A percentile compares a stretch with the other conserved stretches of the same genome.
These are phyloP conservation scores for Argynnis bischoffii DNA, from an alignment of 2,888 invertebrate genomes.

Conservation along the genomic window DNA sequence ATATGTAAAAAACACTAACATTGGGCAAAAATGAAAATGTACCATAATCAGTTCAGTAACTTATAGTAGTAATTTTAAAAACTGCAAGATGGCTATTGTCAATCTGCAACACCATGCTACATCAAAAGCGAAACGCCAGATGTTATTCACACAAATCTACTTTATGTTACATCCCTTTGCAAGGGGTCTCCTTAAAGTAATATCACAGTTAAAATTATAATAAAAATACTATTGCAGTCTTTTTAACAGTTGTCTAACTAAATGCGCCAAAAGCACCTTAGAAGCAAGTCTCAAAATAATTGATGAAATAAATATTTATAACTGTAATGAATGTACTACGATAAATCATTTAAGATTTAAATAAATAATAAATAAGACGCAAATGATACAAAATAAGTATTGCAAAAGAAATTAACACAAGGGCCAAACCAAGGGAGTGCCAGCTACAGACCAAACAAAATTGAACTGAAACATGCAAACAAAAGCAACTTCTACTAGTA, in stretches of 20 bases:
- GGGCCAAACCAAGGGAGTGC: slow-evolving; percentile 81
- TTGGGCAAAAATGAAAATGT: neutral
- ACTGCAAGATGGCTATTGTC: slow-evolving; percentile 9
- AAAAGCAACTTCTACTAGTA: slow-evolving; percentile 66
- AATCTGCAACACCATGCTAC: slow-evolving; percentile 25
- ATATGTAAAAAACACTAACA: slow-evolving; percentile 16
- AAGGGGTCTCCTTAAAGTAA: slow-evolving; percentile 47
- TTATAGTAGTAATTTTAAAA: neutral
- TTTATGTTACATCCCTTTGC: slow-evolving; percentile 12
- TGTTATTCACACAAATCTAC: slow-evolving; percentile 25
- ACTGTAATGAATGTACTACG: slow-evolving; percentile 23
- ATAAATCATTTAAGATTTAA: slow-evolving; percentile 13
- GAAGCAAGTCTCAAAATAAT: slow-evolving; percentile 41
- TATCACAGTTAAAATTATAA: slow-evolving; percentile 74
- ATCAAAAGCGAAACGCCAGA: slow-evolving; percentile 6
- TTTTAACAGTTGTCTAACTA: slow-evolving; percentile 49
- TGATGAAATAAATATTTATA: slow-evolving; percentile 52
- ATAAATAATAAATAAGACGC: slow-evolving; percentile 1
- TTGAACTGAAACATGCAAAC: slow-evolving; percentile 68
- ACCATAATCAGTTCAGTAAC: slow-evolving; percentile 10
- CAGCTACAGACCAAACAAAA: slow-evolving; percentile 75
- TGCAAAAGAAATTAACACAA: slow-evolving; percentile 58
- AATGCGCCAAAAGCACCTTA: slow-evolving; percentile 50
- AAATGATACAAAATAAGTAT: slow-evolving; percentile 19
- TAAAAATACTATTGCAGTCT: slow-evolving; percentile 62